Evolutionary conservation across 2,888 invertebrate species (phyloP).

Genomic region (Cantharis rufa): DNA sequence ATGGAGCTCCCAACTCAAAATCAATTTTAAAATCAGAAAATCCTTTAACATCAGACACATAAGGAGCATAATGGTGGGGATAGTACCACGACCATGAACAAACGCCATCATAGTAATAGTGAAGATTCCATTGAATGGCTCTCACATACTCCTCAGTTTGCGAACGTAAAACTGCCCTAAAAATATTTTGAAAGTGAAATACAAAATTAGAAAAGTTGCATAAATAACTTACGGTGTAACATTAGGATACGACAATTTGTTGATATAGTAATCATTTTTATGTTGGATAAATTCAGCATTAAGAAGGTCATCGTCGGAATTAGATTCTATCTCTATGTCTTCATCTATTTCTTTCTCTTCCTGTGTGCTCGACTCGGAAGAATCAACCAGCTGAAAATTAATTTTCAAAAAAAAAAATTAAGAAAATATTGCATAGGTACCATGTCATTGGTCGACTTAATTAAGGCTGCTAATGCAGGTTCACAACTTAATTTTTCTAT

Average conservation of each 20-base stretch:
- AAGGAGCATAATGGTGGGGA: conserved; percentile 96
- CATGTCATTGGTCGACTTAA: conserved; percentile 66
- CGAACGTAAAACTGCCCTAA: conserved; percentile 73
- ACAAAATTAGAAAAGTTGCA: conserved; percentile 38
- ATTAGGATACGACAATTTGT: conserved; percentile 80
- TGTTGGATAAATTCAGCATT: conserved; percentile 79
- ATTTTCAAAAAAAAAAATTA: neutral
- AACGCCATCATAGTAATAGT: conserved; percentile 96
- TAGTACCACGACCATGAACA: conserved; percentile 99
- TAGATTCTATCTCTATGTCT: conserved; percentile 16
- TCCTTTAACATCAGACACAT: conserved; percentile 87
- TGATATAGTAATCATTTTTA: conserved; percentile 90
- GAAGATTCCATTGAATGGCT: conserved; percentile 95
- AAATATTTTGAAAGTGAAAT: conserved; percentile 47
- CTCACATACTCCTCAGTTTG: conserved; percentile 89
- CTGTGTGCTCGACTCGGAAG: neutral
- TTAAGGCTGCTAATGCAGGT: conserved; percentile 64
- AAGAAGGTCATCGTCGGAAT: conserved; percentile 60
- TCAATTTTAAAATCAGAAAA: conserved; percentile 73
- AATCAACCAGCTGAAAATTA: neutral
- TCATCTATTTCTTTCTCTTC: conserved; percentile 21
- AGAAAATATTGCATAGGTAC: conserved; percentile 49
- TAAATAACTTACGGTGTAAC: conserved; percentile 71
- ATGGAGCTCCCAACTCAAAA: conserved; percentile 85
- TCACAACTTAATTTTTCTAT: conserved; percentile 50